These are phyloP conservation scores for Galerucella nymphaeae DNA, from an alignment of 2,888 invertebrate genomes.

Conservation along the genomic window DNA sequence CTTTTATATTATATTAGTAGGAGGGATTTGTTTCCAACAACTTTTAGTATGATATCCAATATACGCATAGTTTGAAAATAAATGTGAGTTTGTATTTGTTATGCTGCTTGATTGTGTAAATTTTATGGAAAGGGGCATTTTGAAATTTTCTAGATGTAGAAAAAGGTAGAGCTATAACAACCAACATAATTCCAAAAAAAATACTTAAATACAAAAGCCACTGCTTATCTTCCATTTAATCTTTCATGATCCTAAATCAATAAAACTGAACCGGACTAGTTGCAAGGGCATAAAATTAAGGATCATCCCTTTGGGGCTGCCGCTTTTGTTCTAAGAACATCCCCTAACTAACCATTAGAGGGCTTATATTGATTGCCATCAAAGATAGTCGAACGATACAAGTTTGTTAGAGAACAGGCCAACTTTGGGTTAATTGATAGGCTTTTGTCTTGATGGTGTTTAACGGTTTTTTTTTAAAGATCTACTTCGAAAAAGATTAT, in stretches of 20 bases:
- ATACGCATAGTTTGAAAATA: too few species aligned
- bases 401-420: constrained; percentile 35
- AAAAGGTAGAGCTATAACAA: not conserved
- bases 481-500: not conserved
- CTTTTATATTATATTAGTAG: too few species aligned
- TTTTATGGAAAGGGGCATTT: too few species aligned
- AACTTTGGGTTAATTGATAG: constrained; percentile 41
- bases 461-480: constrained; percentile 47
- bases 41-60: too few species aligned
- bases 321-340: constrained; percentile 47
- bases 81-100: too few species aligned
- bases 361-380: constrained; percentile 43
- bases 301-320: constrained; percentile 44
- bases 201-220: not conserved
- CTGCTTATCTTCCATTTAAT: constrained; percentile 1
- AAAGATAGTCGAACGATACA: constrained; percentile 41
- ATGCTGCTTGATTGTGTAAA: too few species aligned
- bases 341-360: constrained; percentile 43
- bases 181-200: constrained; percentile 1
- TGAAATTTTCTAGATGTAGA: too few species aligned
- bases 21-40: too few species aligned
- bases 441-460: constrained; percentile 11
- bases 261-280: constrained; percentile 32
- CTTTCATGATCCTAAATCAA: constrained; percentile 34
- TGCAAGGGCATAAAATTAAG: constrained; percentile 43